Percentiles rank a stretch among this genome's conserved stretches.
phyloP scores from a whole-genome alignment of 2,113 vertebrate species.

The Malurus melanocephalus region DNA sequence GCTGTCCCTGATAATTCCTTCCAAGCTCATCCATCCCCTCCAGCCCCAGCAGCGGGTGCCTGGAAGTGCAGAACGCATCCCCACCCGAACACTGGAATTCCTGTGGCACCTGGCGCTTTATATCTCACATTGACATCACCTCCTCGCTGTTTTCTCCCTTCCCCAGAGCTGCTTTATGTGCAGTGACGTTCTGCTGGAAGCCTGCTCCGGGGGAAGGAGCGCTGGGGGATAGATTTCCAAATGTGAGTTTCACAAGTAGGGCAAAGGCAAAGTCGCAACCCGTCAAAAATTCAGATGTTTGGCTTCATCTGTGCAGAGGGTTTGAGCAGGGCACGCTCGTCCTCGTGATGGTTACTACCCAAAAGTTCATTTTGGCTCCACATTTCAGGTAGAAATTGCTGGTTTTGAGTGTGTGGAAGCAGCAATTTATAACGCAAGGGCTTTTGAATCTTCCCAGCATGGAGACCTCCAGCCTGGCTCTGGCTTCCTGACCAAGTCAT shows the following conservation, averaged over 20 bases:
- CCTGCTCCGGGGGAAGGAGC: neutral
- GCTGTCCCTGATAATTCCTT: neutral
- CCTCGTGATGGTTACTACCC: neutral
- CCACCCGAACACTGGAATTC: neutral
- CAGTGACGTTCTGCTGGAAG: neutral
- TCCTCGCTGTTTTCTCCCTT: neutral
- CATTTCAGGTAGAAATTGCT: neutral
- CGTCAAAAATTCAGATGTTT: neutral
- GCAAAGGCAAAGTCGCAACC: neutral
- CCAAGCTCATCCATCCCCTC: accelerated
- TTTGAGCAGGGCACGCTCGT: too few relatives aligned
- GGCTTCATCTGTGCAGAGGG: neutral
- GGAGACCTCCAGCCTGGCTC: neutral
- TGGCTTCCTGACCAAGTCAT: neutral
- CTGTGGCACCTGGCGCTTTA: neutral
- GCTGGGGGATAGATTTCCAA: neutral
- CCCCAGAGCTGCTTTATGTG: neutral
- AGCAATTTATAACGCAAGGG: neutral
- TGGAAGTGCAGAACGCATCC: neutral
- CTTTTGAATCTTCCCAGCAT: neutral
- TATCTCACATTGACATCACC: neutral
- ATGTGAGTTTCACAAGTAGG: neutral
- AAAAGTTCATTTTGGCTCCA: neutral
- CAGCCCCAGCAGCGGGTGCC: neutral
- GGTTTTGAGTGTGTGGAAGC: neutral